These are phyloP conservation scores for Onychorhynchus coronatus DNA, from an alignment of 2,113 vertebrate species.

Conservation along the genomic window DNA sequence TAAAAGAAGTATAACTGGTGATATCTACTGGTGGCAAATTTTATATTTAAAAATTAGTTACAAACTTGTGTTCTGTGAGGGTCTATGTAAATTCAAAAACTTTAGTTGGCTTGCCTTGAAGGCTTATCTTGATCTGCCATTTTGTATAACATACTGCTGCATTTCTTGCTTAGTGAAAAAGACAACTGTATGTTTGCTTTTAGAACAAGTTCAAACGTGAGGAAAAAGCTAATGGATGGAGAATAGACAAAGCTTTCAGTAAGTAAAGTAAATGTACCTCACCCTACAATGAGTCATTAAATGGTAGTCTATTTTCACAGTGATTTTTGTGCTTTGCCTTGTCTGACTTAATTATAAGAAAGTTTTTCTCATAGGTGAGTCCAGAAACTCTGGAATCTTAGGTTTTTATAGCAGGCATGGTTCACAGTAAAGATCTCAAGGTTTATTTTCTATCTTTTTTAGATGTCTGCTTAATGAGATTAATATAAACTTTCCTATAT, in stretches of 20 bases:
- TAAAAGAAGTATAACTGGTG: not conserved
- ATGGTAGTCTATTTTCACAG: not conserved
- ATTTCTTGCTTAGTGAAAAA: not conserved
- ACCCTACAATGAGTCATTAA: not conserved
- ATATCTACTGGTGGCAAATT: not conserved
- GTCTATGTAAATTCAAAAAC: not conserved
- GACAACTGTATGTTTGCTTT: constrained; percentile 37
- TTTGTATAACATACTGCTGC: not conserved
- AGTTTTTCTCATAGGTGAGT: not conserved
- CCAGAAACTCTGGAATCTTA: not conserved
- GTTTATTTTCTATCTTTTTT: not conserved
- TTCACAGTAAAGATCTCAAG: not conserved
- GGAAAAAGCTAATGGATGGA: constrained; percentile 89
- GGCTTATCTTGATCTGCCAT: not conserved
- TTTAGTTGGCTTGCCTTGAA: not conserved
- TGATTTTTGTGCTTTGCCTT: not conserved
- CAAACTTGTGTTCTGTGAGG: not conserved
- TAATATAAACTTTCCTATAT: not conserved
- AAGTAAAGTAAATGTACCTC: constrained; percentile 59
- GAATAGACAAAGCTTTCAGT: constrained; percentile 98
- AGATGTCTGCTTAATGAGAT: not conserved
- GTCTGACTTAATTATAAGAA: not conserved
- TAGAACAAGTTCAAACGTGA: constrained; percentile 99
- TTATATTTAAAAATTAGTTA: not conserved
- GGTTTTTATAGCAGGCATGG: not conserved